phyloP scores from a whole-genome alignment of 2,113 vertebrate species.

The Clarias batrachus region DNA sequence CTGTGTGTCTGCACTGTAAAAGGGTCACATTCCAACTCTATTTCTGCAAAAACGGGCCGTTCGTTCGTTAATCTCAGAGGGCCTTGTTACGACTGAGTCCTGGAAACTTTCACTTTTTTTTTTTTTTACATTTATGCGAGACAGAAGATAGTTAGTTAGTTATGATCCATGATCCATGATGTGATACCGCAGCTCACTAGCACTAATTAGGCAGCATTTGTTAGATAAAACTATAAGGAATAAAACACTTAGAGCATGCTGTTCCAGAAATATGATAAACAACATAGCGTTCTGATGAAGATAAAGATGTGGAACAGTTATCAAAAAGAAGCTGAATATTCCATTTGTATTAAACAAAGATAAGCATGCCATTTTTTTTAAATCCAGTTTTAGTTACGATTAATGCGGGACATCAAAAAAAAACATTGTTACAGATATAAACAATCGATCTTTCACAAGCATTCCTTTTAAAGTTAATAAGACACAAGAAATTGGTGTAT shows the following conservation, averaged over 20 bases:
- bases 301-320: background rate
- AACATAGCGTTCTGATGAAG: background rate
- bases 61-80: background rate
- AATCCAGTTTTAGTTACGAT: background rate
- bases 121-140: background rate
- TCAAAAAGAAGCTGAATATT: background rate
- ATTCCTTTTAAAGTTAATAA: background rate
- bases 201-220: background rate
- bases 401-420: background rate
- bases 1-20: background rate
- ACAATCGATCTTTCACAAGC: background rate
- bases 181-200: background rate
- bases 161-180: background rate
- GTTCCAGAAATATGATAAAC: background rate
- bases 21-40: background rate
- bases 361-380: background rate
- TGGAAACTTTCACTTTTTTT: background rate
- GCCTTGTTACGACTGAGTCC: background rate
- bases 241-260: background rate
- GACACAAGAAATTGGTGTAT: background rate
- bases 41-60: background rate
- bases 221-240: background rate
- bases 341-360: background rate
- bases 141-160: background rate
- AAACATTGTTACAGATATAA: background rate